Percentiles rank a stretch among this genome's conserved stretches.
Conservation (phyloP, 2,113 vertebrate genomes). For the Gasterosteus aculeatus region DNA sequence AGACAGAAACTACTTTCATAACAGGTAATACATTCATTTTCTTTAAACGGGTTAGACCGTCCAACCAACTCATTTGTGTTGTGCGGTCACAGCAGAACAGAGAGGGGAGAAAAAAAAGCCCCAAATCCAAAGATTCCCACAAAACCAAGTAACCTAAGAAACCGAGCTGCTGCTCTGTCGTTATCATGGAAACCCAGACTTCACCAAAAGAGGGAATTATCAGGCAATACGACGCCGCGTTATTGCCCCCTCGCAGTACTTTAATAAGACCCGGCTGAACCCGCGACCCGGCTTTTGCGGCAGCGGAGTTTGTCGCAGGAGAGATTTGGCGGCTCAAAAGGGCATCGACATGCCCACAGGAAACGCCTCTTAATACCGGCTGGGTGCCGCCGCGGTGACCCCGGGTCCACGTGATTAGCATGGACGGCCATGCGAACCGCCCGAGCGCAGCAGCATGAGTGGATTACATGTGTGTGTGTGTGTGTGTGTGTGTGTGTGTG, state of each 20-base stretch:
- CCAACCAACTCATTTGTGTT: conserved; percentile 23
- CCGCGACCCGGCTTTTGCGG: conserved; percentile 56
- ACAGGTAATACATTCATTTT: conserved; percentile 42
- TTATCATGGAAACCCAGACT: conserved; percentile 64
- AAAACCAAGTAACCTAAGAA: conserved; percentile 36
- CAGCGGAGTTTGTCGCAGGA: conserved; percentile 27
- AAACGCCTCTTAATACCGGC: conserved; percentile 45
- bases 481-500: conserved; percentile 41
- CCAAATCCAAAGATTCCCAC: conserved; percentile 21
- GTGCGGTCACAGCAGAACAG: conserved; percentile 17
- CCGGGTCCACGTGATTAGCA: conserved; percentile 54
- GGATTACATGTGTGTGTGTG: conserved; percentile 42
- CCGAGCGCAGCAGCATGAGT: conserved; percentile 40
- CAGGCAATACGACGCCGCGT: conserved; percentile 48
- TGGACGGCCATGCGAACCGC: conserved; percentile 40
- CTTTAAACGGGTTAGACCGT: conserved; percentile 51
- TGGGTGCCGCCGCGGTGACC: conserved; percentile 38
- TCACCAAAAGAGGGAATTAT: conserved; percentile 56
- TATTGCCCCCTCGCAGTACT: conserved; percentile 66
- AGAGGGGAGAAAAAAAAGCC: conserved; percentile 6
- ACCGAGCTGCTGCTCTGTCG: conserved; percentile 50
- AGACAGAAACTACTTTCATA: conserved; percentile 28
- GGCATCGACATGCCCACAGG: conserved; percentile 46
- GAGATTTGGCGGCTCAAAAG: conserved; percentile 56
- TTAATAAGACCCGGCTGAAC: conserved; percentile 68